Evolutionary conservation across 2,113 vertebrate genomes (phyloP), one percentile per base, ranked within the genome.

Genomic region (Leucopsar rothschildi): DNA sequence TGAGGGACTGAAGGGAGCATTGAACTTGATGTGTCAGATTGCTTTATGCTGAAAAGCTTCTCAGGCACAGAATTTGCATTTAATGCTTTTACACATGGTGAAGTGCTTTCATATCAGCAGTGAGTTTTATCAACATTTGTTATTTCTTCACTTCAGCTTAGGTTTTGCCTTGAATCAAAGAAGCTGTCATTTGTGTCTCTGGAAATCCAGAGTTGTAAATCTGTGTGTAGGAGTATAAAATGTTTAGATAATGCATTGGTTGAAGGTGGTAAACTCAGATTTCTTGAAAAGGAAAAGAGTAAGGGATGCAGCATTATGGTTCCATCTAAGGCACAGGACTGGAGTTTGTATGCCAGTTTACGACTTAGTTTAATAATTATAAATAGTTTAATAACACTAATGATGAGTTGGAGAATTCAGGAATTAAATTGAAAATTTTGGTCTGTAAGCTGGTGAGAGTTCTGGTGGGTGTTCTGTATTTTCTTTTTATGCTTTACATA

Each of bases 51-150:
- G 66, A 45, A 83, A 78, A 92, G 69, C 42, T 39, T 61, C 82
- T 86, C 23, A 42, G 24, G 88, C 52, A 60, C 28, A 91, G 60
- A 96, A 95, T 88, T 88, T 94, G 31, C 66, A 96, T 91, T 78
- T 88, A 84, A n/a, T 92, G 47, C 10, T 84, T 96, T 93, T 86
- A 35, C 92, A 82, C 14, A 7, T 53, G 75, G 28, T 65, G 76
- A 95, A 72, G 56, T 88, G 66, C 59, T 96, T 93, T 88, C 64
- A 23, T 53, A 86, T 93, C 35, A 63, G 52, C 77, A 76, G 57
- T 33, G 73, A 71, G 45, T 66, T 93, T 76, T 91, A 80, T 92
- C 56, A 95, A 45, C 44, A 42, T 95, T 92, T 94, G 31, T 82
- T 96, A 87, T 94, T 87, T 78, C 55, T 86, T 44, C n/a, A 37